phyloP scores from a whole-genome alignment of 2,113 vertebrate genomes.

The Riparia riparia region DNA sequence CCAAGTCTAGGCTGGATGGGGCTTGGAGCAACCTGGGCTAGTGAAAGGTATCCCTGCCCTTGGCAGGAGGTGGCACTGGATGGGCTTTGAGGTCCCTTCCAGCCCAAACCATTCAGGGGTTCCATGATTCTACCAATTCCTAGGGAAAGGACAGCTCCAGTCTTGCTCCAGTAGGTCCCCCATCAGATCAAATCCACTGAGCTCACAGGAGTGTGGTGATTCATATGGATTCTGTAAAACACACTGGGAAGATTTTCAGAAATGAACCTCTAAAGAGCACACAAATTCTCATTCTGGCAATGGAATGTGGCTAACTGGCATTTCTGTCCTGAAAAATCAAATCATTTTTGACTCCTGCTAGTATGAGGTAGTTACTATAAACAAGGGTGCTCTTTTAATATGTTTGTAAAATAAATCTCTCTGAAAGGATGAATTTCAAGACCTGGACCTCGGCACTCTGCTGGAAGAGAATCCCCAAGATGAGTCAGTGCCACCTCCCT shows the following conservation, averaged over 20 bases:
- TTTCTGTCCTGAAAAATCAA: neutral
- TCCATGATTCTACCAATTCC: neutral
- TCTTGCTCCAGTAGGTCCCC: neutral
- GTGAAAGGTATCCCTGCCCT: neutral
- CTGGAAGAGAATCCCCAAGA: neutral
- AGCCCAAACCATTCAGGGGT: neutral
- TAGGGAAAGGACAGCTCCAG: neutral
- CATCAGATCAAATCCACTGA: neutral
- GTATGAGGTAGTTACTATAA: neutral
- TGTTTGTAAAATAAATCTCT: neutral
- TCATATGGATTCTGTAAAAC: neutral
- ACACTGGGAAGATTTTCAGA: neutral
- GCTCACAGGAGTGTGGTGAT: rapidly evolving
- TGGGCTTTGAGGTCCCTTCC: neutral
- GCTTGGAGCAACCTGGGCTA: rapidly evolving
- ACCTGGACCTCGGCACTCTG: neutral
- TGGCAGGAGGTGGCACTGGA: rapidly evolving
- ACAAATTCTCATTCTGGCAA: neutral
- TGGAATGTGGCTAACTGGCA: neutral
- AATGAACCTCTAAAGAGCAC: neutral
- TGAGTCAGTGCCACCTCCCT: neutral
- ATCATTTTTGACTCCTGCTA: neutral
- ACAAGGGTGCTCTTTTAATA: neutral
- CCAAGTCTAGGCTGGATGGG: rapidly evolving
- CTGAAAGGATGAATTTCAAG: neutral